These are phyloP conservation scores for Ceyx cyanopectus DNA, from an alignment of 2,113 vertebrate genomes.

Conservation along the genomic window DNA sequence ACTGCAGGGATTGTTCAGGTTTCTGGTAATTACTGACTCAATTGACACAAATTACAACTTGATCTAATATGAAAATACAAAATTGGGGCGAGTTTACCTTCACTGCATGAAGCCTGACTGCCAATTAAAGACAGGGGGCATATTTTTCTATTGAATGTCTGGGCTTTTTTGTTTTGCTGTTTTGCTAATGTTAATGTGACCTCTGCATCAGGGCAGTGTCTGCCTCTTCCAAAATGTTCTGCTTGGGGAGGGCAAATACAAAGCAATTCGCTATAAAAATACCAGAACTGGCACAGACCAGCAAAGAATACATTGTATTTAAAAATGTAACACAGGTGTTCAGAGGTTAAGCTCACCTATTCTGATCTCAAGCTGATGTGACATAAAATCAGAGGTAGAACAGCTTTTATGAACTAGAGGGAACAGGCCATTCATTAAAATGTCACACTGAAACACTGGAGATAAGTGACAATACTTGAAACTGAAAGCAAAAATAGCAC, in stretches of 20 bases:
- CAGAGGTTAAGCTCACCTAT: slow-evolving; percentile 24
- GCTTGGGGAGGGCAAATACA: not conserved
- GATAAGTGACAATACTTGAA: not conserved
- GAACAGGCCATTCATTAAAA: slow-evolving; percentile 43
- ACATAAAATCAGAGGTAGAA: slow-evolving; percentile 21
- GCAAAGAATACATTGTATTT: not conserved
- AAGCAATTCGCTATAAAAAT: not conserved
- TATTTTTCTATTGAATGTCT: not conserved
- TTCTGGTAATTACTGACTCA: not conserved
- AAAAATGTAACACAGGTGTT: not conserved
- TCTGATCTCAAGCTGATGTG: slow-evolving; percentile 17
- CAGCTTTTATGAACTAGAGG: not conserved
- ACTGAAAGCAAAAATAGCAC: not conserved
- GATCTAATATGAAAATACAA: not conserved
- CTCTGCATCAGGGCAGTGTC: not conserved
- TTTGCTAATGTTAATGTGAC: not conserved
- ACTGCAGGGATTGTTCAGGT: not conserved
- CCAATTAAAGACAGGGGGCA: not conserved
- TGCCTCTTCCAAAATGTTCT: not conserved
- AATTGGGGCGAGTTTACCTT: not conserved
- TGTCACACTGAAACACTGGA: slow-evolving; percentile 11
- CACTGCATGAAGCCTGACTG: not conserved
- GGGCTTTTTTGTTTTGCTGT: not conserved
- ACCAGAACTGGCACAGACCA: not conserved
- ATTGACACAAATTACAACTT: not conserved